phyloP scores from a whole-genome alignment of 2,797 vertebrate species.

The Pseudopleuronectes americanus region DNA sequence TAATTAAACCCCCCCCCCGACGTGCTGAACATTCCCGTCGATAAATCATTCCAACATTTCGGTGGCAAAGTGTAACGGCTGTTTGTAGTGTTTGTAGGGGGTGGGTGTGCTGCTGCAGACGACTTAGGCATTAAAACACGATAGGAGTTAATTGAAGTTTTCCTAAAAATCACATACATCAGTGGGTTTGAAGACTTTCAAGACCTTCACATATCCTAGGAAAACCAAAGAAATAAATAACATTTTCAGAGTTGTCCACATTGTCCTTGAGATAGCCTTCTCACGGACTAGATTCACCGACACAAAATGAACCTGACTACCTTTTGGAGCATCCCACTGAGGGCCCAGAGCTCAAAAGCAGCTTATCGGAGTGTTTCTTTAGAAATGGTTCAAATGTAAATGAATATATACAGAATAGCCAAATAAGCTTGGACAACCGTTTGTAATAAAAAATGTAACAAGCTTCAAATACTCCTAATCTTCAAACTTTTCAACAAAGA shows the following conservation, averaged over 20 bases:
- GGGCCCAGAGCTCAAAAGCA: too few relatives aligned
- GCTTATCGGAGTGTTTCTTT: too few relatives aligned
- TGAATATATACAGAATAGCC: too few relatives aligned
- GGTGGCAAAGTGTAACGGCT: conserved; percentile 2
- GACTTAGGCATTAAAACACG: not conserved
- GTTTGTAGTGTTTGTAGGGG: not conserved
- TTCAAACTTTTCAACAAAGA: too few relatives aligned
- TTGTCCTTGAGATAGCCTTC: not conserved
- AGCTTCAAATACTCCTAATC: too few relatives aligned
- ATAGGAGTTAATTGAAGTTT: not conserved
- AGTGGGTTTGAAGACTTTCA: not conserved
- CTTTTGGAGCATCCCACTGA: not conserved
- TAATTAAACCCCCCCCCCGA: conserved; percentile 39
- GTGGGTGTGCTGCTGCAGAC: not conserved
- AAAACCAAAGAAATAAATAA: too few relatives aligned
- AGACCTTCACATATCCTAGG: not conserved
- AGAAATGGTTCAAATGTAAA: too few relatives aligned
- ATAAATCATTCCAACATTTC: conserved; percentile 27
- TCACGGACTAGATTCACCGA: not conserved
- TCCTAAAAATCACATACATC: too few relatives aligned
- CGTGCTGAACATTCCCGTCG: conserved; percentile 8
- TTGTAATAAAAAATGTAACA: too few relatives aligned
- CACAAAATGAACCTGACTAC: not conserved
- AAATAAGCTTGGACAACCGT: too few relatives aligned
- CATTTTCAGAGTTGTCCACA: too few relatives aligned